Conservation (phyloP, 2,888 invertebrate genomes). For the Leuctra nigra region DNA sequence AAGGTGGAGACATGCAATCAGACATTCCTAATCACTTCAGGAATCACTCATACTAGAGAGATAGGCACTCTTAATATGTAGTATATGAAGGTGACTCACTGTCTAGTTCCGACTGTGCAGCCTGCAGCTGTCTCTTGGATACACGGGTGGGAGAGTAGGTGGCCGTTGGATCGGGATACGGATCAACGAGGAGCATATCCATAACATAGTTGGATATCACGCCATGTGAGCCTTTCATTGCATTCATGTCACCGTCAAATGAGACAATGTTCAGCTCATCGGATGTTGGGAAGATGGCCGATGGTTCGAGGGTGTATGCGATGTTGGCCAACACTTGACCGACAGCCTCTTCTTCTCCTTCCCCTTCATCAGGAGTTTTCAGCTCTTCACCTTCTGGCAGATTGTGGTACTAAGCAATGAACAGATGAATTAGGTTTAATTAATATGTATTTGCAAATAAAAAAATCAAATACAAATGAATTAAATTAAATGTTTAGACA, state of each 20-base stretch:
- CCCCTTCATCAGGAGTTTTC: background rate
- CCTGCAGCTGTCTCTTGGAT: background rate
- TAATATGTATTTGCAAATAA: no score
- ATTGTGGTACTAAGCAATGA: background rate
- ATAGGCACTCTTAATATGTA: no score
- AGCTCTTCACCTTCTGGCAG: background rate
- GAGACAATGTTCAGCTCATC: conserved; percentile 15
- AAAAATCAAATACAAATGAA: no score
- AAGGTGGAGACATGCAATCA: no score
- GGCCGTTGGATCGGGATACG: background rate
- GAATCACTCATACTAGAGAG: no score
- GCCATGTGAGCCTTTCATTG: background rate
- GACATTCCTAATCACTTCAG: no score
- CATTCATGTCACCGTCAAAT: background rate
- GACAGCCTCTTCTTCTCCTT: background rate
- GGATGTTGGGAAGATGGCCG: conserved; percentile 5
- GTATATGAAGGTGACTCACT: no score
- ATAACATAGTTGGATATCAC: background rate
- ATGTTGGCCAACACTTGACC: conserved; percentile 22
- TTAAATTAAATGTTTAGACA: no score
- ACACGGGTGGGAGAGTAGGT: background rate
- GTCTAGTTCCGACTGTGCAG: no score
- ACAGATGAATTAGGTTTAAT: no score
- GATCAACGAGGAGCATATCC: background rate
- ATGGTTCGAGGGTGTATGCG: conserved; percentile 21